phyloP scores from a whole-genome alignment of 2,888 invertebrate genomes.

The Halictus quadricinctus region DNA sequence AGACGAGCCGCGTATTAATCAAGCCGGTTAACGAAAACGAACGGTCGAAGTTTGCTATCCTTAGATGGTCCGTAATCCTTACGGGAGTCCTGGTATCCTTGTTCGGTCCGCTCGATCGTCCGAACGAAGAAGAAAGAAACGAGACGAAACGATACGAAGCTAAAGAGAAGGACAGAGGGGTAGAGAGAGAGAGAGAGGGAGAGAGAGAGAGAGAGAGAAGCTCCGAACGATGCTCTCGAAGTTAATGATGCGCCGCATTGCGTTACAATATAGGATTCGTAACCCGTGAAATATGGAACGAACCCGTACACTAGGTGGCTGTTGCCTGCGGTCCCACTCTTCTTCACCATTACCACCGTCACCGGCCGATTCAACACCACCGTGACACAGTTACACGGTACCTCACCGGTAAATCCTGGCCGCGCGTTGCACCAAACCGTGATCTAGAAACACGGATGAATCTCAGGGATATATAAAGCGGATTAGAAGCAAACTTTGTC shows the following conservation, averaged over 20 bases:
- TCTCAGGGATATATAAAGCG: slow-evolving; percentile 80
- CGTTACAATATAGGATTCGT: slow-evolving; percentile 66
- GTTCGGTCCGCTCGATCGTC: slow-evolving; percentile 12
- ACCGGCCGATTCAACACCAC: slow-evolving; percentile 61
- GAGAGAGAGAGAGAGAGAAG: neutral
- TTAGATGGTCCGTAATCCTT: slow-evolving; percentile 49
- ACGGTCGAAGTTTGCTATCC: slow-evolving; percentile 42
- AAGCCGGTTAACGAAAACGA: slow-evolving; percentile 55
- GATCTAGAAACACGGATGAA: slow-evolving; percentile 80
- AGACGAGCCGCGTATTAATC: slow-evolving; percentile 46
- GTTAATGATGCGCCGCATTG: slow-evolving; percentile 62
- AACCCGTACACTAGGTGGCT: slow-evolving; percentile 58
- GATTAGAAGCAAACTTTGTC: slow-evolving; percentile 79
- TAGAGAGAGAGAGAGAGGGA: neutral
- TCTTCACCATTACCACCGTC: slow-evolving; percentile 63
- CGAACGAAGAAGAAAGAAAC: neutral
- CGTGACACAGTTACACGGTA: slow-evolving; percentile 79
- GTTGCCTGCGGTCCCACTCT: slow-evolving; percentile 60
- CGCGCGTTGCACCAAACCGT: slow-evolving; percentile 80
- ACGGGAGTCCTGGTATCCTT: slow-evolving; percentile 48
- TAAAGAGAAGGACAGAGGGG: neutral
- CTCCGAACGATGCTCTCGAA: slow-evolving; percentile 33
- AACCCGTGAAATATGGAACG: slow-evolving; percentile 69
- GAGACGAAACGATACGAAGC: neutral
- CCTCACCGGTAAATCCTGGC: slow-evolving; percentile 79